These are phyloP conservation scores for Tortricodes alternella DNA, from an alignment of 2,888 invertebrate genomes.

Conservation along the genomic window DNA sequence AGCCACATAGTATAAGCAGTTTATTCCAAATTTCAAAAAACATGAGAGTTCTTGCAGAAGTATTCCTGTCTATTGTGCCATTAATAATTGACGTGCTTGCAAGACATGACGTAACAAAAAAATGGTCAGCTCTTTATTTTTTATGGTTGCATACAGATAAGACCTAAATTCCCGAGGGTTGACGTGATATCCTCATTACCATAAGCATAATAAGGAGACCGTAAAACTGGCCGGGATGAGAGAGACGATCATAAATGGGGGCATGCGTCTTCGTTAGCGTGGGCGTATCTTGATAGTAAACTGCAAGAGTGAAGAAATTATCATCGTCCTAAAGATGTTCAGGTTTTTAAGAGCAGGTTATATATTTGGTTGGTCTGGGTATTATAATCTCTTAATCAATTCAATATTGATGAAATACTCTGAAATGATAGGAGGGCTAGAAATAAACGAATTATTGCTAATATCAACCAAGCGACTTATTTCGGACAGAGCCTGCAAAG, in stretches of 20 bases:
- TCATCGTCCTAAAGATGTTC: no score
- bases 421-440: no score
- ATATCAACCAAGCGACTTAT: no score
- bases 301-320: background rate
- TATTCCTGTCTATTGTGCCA: background rate
- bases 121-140: background rate
- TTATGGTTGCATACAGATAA: background rate
- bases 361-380: no score
- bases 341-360: no score
- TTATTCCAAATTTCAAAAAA: no score
- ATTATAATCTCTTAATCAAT: no score
- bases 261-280: conserved; percentile 5
- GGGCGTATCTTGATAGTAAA: background rate
- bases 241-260: background rate
- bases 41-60: background rate
- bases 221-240: conserved; percentile 3
- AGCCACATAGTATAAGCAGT: no score
- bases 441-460: no score
- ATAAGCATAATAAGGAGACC: conserved; percentile 10
- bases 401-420: no score
- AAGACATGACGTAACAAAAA: background rate
- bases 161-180: conserved; percentile 10
- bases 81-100: background rate
- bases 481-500: no score
- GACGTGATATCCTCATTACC: conserved; percentile 16